Evolutionary conservation across 2,113 vertebrate genomes (phyloP).

Genomic region (Nestor notabilis): DNA sequence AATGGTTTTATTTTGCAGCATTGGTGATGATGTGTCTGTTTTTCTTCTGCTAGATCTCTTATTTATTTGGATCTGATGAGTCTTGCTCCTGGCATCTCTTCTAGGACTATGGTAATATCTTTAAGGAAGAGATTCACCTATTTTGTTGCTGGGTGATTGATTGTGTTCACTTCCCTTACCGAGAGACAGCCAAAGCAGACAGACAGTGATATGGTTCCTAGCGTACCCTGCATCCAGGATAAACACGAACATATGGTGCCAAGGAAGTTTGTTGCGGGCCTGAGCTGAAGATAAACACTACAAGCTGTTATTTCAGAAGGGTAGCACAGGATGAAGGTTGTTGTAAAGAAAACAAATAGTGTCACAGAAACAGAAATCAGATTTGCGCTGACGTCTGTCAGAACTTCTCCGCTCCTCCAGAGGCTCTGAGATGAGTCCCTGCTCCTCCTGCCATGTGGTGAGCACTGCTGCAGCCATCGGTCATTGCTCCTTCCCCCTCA

Average conservation of each 20-base stretch:
- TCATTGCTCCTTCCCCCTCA: accelerated
- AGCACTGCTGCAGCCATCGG: background rate
- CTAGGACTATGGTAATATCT: background rate
- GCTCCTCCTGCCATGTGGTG: background rate
- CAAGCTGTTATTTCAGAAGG: background rate
- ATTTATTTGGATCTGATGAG: background rate
- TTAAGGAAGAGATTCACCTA: background rate
- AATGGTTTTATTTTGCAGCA: background rate
- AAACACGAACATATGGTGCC: background rate
- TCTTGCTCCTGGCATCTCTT: background rate
- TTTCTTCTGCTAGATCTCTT: background rate
- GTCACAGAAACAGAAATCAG: background rate
- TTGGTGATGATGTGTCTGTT: background rate
- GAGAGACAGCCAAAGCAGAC: background rate
- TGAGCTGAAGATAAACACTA: background rate
- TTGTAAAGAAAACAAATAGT: background rate
- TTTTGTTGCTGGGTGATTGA: background rate
- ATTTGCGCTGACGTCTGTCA: accelerated
- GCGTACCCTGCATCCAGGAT: background rate
- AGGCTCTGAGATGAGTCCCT: background rate
- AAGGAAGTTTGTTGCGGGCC: background rate
- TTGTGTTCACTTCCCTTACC: accelerated
- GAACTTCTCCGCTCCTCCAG: accelerated
- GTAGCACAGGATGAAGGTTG: background rate
- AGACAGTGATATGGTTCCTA: background rate